A percentile compares a stretch with the other conserved stretches of the same genome.
phyloP scores from a whole-genome alignment of 2,797 vertebrate species.

The Apogon talboti region DNA sequence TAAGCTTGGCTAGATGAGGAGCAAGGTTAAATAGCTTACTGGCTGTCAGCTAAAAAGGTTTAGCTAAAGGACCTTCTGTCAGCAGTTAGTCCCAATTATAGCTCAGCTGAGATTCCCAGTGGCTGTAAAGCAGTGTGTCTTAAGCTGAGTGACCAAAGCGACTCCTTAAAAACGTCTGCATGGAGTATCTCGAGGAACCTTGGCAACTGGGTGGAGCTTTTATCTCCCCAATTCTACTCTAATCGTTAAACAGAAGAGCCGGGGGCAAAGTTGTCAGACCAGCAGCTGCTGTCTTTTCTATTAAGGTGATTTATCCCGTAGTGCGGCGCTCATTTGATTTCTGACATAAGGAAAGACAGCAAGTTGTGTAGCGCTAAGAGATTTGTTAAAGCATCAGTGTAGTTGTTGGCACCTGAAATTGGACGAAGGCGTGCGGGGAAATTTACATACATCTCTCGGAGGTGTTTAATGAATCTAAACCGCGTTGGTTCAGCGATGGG shows the following conservation, averaged over 20 bases:
- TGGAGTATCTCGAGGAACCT: slow-evolving; percentile 4
- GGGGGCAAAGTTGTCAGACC: slow-evolving; percentile 8
- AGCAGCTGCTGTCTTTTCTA: not conserved
- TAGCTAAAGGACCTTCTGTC: slow-evolving; percentile 36
- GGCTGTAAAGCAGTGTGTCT: slow-evolving; percentile 15
- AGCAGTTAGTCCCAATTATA: slow-evolving; percentile 49
- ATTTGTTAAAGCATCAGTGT: not conserved
- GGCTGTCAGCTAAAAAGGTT: slow-evolving; percentile 20
- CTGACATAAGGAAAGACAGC: not conserved
- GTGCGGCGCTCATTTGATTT: not conserved
- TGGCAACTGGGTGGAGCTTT: not conserved
- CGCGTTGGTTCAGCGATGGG: slow-evolving; percentile 20
- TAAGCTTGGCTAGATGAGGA: slow-evolving; percentile 32
- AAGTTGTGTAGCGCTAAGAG: not conserved
- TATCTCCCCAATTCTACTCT: not conserved
- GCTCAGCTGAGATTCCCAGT: slow-evolving; percentile 19
- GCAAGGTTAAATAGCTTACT: slow-evolving; percentile 39
- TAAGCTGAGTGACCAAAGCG: slow-evolving; percentile 6
- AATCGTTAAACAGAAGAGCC: not conserved
- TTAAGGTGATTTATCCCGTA: slow-evolving; percentile 18
- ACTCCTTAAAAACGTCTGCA: not conserved
- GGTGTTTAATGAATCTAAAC: slow-evolving; percentile 24
- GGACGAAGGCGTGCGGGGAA: not conserved
- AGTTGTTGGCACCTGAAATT: slow-evolving; percentile 21
- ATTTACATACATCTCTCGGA: slow-evolving; percentile 9